phyloP scores from a whole-genome alignment of 2,888 invertebrate species.

The Mesopsocus fuscifrons region DNA sequence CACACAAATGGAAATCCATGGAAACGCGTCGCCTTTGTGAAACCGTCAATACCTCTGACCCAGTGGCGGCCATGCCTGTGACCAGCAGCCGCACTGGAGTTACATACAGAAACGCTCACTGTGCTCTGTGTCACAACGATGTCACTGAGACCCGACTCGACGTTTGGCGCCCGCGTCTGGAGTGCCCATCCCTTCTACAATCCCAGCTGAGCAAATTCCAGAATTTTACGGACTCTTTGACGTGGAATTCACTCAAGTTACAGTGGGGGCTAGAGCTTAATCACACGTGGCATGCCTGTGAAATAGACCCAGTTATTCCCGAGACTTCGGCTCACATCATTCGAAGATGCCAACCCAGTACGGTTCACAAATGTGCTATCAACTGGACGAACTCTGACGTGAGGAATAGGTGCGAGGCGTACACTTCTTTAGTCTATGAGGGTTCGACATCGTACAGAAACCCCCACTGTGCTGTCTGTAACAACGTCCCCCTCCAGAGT shows the following conservation, averaged over 20 bases:
- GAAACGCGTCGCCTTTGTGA: constrained; percentile 19
- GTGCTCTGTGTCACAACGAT: constrained; percentile 27
- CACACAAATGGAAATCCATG: constrained; percentile 22
- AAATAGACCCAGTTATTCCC: constrained; percentile 24
- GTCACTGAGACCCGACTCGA: constrained; percentile 16
- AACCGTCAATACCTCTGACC: constrained; percentile 13
- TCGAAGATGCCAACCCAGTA: constrained; percentile 23
- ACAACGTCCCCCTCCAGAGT: constrained; percentile 22
- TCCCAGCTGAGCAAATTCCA: neutral
- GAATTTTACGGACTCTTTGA: constrained; percentile 15
- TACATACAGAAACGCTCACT: constrained; percentile 25
- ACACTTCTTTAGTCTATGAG: constrained; percentile 26
- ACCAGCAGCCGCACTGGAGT: constrained; percentile 16
- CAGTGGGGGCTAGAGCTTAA: constrained; percentile 22
- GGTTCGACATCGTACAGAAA: constrained; percentile 24
- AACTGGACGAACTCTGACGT: constrained; percentile 23
- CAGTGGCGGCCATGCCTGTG: constrained; percentile 14
- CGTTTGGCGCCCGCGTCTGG: constrained; percentile 25
- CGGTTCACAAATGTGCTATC: constrained; percentile 22
- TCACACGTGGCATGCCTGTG: constrained; percentile 23
- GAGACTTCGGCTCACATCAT: constrained; percentile 22
- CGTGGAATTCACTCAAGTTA: constrained; percentile 18
- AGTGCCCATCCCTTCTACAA: constrained; percentile 21
- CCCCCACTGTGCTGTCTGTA: constrained; percentile 28
- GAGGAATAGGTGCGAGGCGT: constrained; percentile 23